Evolutionary conservation across 2,888 invertebrate species (phyloP), one percentile per base, ranked within the genome.

Genomic region (Platycheirus rosarum): DNA sequence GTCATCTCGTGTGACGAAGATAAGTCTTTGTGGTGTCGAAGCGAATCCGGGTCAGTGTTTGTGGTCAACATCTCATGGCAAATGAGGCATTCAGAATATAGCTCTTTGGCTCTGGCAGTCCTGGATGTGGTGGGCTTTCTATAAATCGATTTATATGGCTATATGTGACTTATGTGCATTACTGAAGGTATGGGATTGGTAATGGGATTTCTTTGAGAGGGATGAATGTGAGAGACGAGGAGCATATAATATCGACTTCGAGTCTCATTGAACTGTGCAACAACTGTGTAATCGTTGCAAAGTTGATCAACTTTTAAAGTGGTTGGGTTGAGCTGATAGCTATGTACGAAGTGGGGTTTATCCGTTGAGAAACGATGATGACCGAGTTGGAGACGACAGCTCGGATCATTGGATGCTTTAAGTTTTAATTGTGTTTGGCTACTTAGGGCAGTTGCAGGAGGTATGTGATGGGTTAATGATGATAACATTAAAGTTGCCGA

Each of bases 221-320:
- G 26, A 44, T 44, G 14, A 40, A 49, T 49, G 14, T 29, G 23
- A n/a, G 53, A 29, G 53, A 11, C 57, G 46, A 26, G 51, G 11
- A 35, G 32, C 14, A 14, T 8, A n/a, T n/a, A n/a, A n/a, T n/a
- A 51, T 6, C 23, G 37, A 37, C 26, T 57, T 29, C 14, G 29
- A 48, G 37, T 66, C 26, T 26, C 13, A 40, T 71, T 60, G 44
- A 48, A 73, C 13, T 71, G 48, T 80, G 70, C 70, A 80, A 75
- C 79, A 79, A 79, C 79, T 75, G 65, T 75, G 76, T 62, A 76
- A 71, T 82, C 76, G 57, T 60, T 71, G 71, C 35, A 63, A 73
- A 82, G 82, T 82, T 82, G 76, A 82, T 82, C 66, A 82, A 82
- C 71, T 82, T 82, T 82, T 73, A 63, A 68, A 82, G 76, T 82